These are phyloP conservation scores for Platorchestia sp. DNA, from an alignment of 1,140 invertebrate species.

Conservation along the genomic window DNA sequence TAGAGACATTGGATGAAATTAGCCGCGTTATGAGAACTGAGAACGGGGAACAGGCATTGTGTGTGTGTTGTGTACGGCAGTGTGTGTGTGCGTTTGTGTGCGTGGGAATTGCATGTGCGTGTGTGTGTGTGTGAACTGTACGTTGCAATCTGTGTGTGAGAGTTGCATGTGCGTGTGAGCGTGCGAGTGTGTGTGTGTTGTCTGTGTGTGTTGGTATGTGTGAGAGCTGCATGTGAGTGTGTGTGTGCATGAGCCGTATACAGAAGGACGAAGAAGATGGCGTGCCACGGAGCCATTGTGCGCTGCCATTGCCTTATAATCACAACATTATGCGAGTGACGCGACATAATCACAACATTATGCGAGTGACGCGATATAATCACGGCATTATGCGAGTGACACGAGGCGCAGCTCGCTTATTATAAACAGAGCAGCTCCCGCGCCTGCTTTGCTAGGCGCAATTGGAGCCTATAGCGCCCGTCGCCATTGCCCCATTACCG, in stretches of 20 bases:
- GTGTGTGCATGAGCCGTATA: too few species aligned
- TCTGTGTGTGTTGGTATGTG: too few species aligned
- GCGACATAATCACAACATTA: not conserved
- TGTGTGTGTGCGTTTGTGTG: not conserved
- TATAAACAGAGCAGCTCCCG: not conserved
- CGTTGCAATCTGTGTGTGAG: too few species aligned
- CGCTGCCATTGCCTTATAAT: not conserved
- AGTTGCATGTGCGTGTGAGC: too few species aligned
- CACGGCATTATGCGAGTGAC: not conserved
- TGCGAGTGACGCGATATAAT: not conserved
- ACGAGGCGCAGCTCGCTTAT: not conserved
- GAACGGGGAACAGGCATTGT: not conserved
- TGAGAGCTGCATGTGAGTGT: too few species aligned
- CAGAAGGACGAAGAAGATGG: not conserved
- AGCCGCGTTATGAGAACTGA: not conserved
- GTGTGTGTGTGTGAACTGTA: too few species aligned
- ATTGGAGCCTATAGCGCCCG: not conserved
- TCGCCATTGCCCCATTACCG: not conserved
- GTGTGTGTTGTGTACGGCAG: too few species aligned
- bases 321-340: not conserved
- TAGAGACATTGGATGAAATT: constrained; percentile 9
- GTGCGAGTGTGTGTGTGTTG: too few species aligned
- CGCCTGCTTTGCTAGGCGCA: not conserved
- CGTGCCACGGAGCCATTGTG: not conserved
- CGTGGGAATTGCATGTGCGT: not conserved